Evolutionary conservation across 2,888 invertebrate species (phyloP).

Genomic region (Acrobasis consociella): DNA sequence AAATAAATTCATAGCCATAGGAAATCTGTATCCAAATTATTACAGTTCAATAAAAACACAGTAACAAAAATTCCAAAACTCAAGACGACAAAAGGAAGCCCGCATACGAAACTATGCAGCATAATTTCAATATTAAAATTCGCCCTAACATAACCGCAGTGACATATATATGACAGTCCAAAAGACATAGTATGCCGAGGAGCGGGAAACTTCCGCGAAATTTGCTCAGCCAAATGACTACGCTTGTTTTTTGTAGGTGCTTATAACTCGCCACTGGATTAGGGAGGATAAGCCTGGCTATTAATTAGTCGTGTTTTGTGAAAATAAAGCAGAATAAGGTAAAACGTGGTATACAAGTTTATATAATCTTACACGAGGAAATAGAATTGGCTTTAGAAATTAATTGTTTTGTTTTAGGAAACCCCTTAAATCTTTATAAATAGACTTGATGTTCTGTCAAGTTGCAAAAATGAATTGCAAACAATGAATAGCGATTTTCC

Average conservation of each 20-base stretch:
- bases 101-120: conserved; percentile 30
- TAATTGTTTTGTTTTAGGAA: no score
- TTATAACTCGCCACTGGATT: conserved; percentile 58
- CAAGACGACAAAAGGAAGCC: neutral
- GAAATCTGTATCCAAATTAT: no score
- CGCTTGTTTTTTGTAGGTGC: conserved; percentile 80
- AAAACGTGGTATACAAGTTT: neutral
- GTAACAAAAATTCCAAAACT: conserved; percentile 4
- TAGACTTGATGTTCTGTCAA: no score
- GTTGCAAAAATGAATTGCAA: no score
- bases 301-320: conserved; percentile 36
- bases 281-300: conserved; percentile 52
- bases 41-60: neutral
- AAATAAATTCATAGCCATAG: no score
- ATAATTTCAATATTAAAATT: conserved; percentile 42
- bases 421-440: no score
- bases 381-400: neutral
- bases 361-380: neutral
- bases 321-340: neutral
- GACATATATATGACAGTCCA: conserved; percentile 53
- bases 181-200: conserved; percentile 62
- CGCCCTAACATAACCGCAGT: conserved; percentile 49
- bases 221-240: conserved; percentile 80
- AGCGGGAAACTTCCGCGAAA: conserved; percentile 79
- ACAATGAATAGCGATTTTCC: no score